phyloP scores from a whole-genome alignment of 1,140 invertebrate species.

The Oncopodura yosiiana region DNA sequence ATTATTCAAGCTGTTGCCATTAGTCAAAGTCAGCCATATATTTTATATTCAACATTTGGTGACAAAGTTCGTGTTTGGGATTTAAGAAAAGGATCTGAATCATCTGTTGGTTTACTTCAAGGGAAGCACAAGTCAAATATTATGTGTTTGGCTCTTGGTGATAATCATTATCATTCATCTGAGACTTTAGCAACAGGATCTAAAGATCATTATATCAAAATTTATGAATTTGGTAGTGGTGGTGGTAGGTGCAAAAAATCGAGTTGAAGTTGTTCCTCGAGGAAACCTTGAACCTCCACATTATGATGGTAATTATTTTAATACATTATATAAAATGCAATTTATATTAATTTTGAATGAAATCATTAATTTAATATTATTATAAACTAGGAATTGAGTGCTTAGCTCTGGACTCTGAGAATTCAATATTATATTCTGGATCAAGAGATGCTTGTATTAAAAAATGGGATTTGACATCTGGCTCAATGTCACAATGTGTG shows the following conservation, averaged over 20 bases:
- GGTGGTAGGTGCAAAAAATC: background rate
- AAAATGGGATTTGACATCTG: constrained; percentile 60
- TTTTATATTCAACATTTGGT: constrained; percentile 65
- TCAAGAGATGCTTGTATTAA: constrained; percentile 81
- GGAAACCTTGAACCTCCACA: constrained; percentile 65
- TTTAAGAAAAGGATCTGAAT: constrained; percentile 59
- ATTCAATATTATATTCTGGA: constrained; percentile 64
- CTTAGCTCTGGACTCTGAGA: too few species aligned
- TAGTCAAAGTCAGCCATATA: constrained; percentile 45
- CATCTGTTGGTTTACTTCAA: constrained; percentile 59
- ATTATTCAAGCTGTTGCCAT: constrained; percentile 58
- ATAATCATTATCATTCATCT: constrained; percentile 32
- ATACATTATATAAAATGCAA: constrained; percentile 58
- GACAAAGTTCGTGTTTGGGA: constrained; percentile 78
- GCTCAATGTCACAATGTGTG: background rate
- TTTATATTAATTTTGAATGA: too few species aligned
- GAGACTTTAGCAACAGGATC: constrained; percentile 65
- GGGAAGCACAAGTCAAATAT: constrained; percentile 78
- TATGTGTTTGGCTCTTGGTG: constrained; percentile 65
- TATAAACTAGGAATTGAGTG: too few species aligned
- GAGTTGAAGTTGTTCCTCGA: constrained; percentile 1
- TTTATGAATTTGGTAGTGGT: constrained; percentile 15
- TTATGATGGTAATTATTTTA: constrained; percentile 78
- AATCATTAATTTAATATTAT: too few species aligned
- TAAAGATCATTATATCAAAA: constrained; percentile 75